Evolutionary conservation across 2,888 invertebrate genomes (phyloP).

Genomic region (Itoplectis maculator): DNA sequence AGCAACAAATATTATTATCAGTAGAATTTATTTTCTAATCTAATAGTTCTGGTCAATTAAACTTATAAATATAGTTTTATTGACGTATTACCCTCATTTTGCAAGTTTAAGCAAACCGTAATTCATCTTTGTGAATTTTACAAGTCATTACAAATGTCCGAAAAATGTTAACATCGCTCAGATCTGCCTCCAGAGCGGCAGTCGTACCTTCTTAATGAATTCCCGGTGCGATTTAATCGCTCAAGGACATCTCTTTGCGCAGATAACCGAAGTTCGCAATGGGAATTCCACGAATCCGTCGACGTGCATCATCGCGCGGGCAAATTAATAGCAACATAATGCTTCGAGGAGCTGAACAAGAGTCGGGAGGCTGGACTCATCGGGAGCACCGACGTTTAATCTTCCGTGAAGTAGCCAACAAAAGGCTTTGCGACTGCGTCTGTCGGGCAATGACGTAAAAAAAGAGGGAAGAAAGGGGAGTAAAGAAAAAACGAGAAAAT

Average conservation of each 20-base stretch:
- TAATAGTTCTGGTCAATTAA: too few relatives aligned
- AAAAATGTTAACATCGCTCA: too few relatives aligned
- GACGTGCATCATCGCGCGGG: background rate
- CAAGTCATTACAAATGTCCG: too few relatives aligned
- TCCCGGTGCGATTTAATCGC: conserved; percentile 1
- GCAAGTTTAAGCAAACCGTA: too few relatives aligned
- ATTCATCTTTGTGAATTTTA: too few relatives aligned
- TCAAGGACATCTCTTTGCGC: conserved; percentile 1
- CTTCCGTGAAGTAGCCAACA: conserved; percentile 1
- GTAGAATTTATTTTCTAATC: too few relatives aligned
- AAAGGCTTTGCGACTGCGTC: conserved; percentile 16
- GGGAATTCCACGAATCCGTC: background rate
- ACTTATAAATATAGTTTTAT: too few relatives aligned
- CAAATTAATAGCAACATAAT: background rate
- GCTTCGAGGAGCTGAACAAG: background rate
- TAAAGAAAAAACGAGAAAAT: conserved; percentile 3
- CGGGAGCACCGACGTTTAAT: background rate
- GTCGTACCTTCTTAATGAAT: background rate
- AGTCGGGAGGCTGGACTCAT: background rate
- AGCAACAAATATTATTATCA: too few relatives aligned
- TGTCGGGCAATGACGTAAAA: background rate
- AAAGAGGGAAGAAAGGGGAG: background rate
- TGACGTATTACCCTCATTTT: too few relatives aligned
- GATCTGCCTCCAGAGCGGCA: background rate
- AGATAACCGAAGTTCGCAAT: background rate